phyloP scores from a whole-genome alignment of 2,888 invertebrate species.

The Diloba caeruleocephala region DNA sequence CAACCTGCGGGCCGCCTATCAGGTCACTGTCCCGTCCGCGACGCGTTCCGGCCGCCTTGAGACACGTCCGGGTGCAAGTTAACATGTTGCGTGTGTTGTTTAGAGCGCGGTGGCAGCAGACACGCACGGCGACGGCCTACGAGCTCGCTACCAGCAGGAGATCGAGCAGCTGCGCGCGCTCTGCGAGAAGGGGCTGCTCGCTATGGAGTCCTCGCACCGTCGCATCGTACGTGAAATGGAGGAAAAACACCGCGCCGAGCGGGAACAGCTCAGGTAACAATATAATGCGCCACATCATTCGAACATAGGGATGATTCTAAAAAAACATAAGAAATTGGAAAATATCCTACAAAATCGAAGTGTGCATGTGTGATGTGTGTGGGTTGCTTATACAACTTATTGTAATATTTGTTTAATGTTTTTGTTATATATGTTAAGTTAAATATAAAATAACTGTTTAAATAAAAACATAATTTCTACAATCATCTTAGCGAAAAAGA shows the following conservation, averaged over 20 bases:
- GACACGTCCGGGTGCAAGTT: too few species aligned
- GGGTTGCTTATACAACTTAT: too few species aligned
- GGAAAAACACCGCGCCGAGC: conserved; percentile 95
- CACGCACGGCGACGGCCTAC: conserved; percentile 90
- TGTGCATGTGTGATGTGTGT: too few species aligned
- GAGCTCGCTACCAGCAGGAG: conserved; percentile 94
- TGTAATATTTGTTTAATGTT: too few species aligned
- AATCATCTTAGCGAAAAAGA: too few species aligned
- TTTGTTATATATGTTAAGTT: too few species aligned
- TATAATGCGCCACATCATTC: neutral
- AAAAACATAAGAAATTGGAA: too few species aligned
- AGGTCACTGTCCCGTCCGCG: conserved; percentile 63
- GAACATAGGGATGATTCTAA: too few species aligned
- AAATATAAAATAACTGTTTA: too few species aligned
- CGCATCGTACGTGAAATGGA: conserved; percentile 96
- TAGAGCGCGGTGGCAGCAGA: conserved; percentile 90
- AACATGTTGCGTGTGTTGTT: conserved; percentile 41
- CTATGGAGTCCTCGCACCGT: conserved; percentile 97
- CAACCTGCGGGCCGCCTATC: conserved; percentile 93
- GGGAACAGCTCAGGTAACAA: conserved; percentile 91
- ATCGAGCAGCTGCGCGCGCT: conserved; percentile 95
- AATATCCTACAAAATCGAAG: too few species aligned
- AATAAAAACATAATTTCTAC: too few species aligned
- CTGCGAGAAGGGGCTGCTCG: conserved; percentile 96
- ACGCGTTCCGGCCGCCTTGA: too few species aligned